These are phyloP conservation scores for Ormia ochracea DNA, from an alignment of 2,888 invertebrate genomes.

Conservation along the genomic window DNA sequence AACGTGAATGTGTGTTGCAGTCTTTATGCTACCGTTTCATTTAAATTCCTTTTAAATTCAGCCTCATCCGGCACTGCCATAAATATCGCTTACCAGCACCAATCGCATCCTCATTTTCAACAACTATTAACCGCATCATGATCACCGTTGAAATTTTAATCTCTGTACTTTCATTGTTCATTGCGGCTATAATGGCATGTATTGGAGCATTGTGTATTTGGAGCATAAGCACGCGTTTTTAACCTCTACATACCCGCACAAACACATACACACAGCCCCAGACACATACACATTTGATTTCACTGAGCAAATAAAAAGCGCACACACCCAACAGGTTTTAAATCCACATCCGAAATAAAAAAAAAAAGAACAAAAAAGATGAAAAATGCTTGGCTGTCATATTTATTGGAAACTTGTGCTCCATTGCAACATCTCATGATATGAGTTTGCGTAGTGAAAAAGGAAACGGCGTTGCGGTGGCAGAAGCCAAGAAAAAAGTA, in stretches of 20 bases:
- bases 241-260: too few relatives aligned
- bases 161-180: slow-evolving; percentile 7
- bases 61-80: slow-evolving; percentile 45
- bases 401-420: slow-evolving; percentile 29
- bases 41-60: slow-evolving; percentile 38
- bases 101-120: slow-evolving; percentile 28
- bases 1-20: slow-evolving; percentile 6
- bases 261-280: slow-evolving; percentile 4
- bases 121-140: slow-evolving; percentile 7
- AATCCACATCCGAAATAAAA: neutral
- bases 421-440: slow-evolving; percentile 17
- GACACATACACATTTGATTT: slow-evolving; percentile 2
- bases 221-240: slow-evolving; percentile 21
- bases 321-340: slow-evolving; percentile 46
- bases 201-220: too few relatives aligned
- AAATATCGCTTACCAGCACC: neutral
- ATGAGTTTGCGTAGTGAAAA: neutral
- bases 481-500: neutral
- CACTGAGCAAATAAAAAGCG: neutral
- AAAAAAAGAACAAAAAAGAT: neutral
- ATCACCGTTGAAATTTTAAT: slow-evolving; percentile 10
- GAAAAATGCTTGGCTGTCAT: slow-evolving; percentile 17
- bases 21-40: slow-evolving; percentile 38
- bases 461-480: slow-evolving; percentile 1
- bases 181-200: too few relatives aligned